Base-by-base conservation (phyloP, 2,888 invertebrate species). In the Dasysyrphus tricinctus region DNA sequence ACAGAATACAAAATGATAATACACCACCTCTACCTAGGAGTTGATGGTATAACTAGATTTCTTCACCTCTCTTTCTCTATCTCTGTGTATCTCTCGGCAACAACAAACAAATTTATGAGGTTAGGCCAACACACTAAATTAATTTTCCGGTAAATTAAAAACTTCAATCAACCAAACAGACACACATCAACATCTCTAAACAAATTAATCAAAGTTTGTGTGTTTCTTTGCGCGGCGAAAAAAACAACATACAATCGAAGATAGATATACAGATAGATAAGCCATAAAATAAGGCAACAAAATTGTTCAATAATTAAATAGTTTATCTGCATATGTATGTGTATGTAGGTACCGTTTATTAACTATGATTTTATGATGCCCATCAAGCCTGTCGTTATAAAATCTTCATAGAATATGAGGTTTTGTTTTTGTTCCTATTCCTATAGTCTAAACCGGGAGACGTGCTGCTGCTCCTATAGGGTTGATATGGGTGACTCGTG, bases 61-160 rank as follows among this genome's bases (percentile, higher is more conserved):
- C 32, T 63, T 32, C 70, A n/a, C 8, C 34, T 6, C 1, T 57
- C 37, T 59, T 16, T 37, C 19, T 12, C 16, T 14, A 24, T 7
- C 34, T 19, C 3, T 2, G 3, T 37, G 11, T 57, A 9, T 61
- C 51, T 37, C n/a, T 47, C 37, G 63, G n/a, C 42, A 51, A 59
- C 29, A 49, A 49, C 74, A 84, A 84, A 85, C 80, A 73, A 67
- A 54, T n/a, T 72, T 81, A 85, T 77, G 85, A 77, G 85, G 85
- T 85, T 85, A 81, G 81, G 81, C 81, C 85, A 85, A 81, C 77
- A 81, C 73, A 81, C 16, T 37, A 81, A 85, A 77, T 85, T 73
- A 85, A 85, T 85, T 85, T 85, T 85, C 85, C 77, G 77, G 85
- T 70, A 81, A 85, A 85, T 85, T 85, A 81, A 85, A 81, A 85